Evolutionary conservation across 2,888 invertebrate species (phyloP).

Genomic region (Branchellion lobata): DNA sequence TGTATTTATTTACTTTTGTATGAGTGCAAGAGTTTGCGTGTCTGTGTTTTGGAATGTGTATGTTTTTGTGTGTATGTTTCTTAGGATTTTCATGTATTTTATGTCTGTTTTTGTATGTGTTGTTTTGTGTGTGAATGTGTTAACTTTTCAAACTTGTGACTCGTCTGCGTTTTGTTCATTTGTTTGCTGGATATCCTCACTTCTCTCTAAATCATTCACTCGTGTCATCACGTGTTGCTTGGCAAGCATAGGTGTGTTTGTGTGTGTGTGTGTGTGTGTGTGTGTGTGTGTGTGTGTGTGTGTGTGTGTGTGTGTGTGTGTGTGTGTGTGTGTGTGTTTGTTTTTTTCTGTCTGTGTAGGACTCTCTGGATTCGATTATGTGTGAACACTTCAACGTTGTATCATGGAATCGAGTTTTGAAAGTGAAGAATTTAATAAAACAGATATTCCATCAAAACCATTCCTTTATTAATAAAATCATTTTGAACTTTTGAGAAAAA

Average conservation of each 20-base stretch:
- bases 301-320: slow-evolving; percentile 41
- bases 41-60: slow-evolving; percentile 47
- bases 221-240: slow-evolving; percentile 13
- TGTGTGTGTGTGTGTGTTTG: too few relatives aligned
- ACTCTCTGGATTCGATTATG: background rate
- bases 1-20: background rate
- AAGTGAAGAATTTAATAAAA: background rate
- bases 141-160: background rate
- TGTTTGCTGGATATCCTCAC: too few relatives aligned
- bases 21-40: slow-evolving; percentile 14
- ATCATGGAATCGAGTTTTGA: background rate
- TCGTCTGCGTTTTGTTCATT: background rate
- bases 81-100: background rate
- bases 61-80: slow-evolving; percentile 44
- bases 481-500: background rate
- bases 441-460: background rate
- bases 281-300: slow-evolving; percentile 43
- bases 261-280: slow-evolving; percentile 7
- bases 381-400: background rate
- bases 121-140: background rate
- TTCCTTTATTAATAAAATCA: background rate
- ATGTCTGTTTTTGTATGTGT: background rate
- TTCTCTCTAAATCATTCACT: background rate
- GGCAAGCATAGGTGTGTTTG: background rate
- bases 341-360: background rate